These are phyloP conservation scores for Dynastes grantii DNA, from an alignment of 2,888 invertebrate genomes.

Conservation along the genomic window DNA sequence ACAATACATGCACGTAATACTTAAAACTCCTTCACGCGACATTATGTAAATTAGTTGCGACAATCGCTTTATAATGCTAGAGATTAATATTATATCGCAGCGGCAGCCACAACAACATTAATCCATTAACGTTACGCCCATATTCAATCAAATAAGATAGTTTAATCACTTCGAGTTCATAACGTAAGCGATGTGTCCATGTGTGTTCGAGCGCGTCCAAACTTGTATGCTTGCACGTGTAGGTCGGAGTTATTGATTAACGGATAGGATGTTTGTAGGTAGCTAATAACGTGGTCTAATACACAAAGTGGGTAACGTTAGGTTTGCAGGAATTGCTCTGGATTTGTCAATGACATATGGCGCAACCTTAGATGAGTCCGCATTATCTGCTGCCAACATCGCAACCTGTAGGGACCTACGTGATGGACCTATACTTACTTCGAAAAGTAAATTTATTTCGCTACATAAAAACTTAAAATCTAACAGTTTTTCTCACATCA, in stretches of 20 bases:
- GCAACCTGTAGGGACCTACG: no score
- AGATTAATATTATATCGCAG: background rate
- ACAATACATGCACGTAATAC: background rate
- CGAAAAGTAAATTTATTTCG: no score
- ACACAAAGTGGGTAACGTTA: background rate
- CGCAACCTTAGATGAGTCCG: background rate
- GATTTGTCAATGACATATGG: background rate
- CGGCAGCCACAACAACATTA: background rate
- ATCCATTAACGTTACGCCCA: conserved; percentile 14
- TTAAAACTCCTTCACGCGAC: background rate
- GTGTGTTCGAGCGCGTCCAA: background rate
- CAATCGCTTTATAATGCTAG: background rate
- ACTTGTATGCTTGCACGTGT: background rate
- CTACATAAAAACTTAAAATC: no score
- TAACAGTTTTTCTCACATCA: no score
- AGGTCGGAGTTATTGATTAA: conserved; percentile 13
- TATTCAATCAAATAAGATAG: conserved; percentile 33
- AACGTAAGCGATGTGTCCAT: background rate
- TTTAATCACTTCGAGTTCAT: conserved; percentile 9
- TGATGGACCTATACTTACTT: no score
- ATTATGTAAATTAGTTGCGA: conserved; percentile 7
- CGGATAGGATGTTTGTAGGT: conserved; percentile 10
- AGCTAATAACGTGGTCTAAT: conserved; percentile 6
- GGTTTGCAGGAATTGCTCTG: background rate
- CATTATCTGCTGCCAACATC: background rate